phyloP scores from a whole-genome alignment of 2,888 invertebrate genomes.

The Cerastoderma edule region DNA sequence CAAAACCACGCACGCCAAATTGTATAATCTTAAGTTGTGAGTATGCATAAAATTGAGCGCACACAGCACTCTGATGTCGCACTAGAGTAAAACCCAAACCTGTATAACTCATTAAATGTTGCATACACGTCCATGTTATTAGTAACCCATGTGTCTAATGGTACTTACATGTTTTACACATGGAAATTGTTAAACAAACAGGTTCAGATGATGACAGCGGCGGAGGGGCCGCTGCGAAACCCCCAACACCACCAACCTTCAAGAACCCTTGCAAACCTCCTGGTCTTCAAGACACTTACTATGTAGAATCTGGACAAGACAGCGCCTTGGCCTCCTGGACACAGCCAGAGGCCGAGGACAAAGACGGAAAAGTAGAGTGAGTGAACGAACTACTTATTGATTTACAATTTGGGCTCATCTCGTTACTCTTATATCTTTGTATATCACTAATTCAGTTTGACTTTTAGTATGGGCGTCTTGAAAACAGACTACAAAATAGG shows the following conservation, averaged over 20 bases:
- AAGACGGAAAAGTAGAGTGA: constrained; percentile 11
- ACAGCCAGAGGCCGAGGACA: constrained; percentile 17
- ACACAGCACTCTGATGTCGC: too few relatives aligned
- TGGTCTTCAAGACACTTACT: constrained; percentile 4
- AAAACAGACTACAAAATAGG: neutral
- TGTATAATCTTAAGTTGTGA: too few relatives aligned
- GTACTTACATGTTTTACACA: too few relatives aligned
- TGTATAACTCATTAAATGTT: too few relatives aligned
- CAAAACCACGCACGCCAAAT: too few relatives aligned
- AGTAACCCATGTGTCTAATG: too few relatives aligned
- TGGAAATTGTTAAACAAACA: neutral
- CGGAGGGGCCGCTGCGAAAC: neutral
- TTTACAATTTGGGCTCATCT: neutral
- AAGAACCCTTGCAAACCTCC: constrained; percentile 13
- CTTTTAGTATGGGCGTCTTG: neutral
- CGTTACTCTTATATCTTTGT: neutral
- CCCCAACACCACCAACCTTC: constrained; percentile 20
- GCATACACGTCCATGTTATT: too few relatives aligned
- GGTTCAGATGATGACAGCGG: neutral
- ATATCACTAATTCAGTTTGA: neutral
- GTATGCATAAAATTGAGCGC: too few relatives aligned
- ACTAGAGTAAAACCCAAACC: too few relatives aligned
- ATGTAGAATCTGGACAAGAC: constrained; percentile 6
- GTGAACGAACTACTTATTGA: too few relatives aligned
- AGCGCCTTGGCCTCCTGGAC: constrained; percentile 13